Conservation (phyloP, 2,888 invertebrate genomes). For the Megastigmus dorsalis region DNA sequence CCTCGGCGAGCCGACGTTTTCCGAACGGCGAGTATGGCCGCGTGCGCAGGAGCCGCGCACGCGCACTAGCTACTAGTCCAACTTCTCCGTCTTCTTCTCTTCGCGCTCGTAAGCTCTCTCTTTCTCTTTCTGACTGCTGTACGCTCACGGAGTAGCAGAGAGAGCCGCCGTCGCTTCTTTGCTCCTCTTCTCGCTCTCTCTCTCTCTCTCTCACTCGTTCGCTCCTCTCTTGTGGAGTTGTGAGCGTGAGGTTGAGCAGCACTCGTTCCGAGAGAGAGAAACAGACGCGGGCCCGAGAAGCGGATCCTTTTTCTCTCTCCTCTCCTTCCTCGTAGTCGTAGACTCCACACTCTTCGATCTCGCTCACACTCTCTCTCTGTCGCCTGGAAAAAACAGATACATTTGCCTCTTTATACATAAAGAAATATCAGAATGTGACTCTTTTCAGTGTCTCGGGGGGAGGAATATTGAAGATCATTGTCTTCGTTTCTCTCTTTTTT, state of each 20-base stretch:
- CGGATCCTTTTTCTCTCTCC: not conserved
- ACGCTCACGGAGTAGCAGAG: too few species aligned
- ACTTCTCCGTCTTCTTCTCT: not conserved
- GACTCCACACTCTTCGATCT: not conserved
- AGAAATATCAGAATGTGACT: too few species aligned
- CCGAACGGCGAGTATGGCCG: constrained; percentile 63
- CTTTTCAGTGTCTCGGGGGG: too few species aligned
- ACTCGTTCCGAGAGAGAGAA: constrained; percentile 9
- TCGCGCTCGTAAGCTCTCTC: too few species aligned
- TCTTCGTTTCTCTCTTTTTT: too few species aligned
- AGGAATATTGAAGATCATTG: too few species aligned
- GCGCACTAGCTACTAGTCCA: constrained; percentile 31
- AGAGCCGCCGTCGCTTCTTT: too few species aligned
- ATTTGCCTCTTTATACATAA: not conserved
- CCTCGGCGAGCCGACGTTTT: constrained; percentile 64
- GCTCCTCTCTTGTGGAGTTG: too few species aligned
- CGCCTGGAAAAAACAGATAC: not conserved
- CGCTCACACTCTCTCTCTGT: too few species aligned
- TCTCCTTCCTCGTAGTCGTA: not conserved
- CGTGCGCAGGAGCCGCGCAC: constrained; percentile 53
- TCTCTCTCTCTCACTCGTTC: not conserved
- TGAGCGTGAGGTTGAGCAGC: not conserved
- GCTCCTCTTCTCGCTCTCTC: too few species aligned
- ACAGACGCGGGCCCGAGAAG: not conserved
- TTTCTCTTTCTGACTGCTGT: too few species aligned